Conservation (phyloP, 2,113 vertebrate species). For the Lepisosteus oculatus region DNA sequence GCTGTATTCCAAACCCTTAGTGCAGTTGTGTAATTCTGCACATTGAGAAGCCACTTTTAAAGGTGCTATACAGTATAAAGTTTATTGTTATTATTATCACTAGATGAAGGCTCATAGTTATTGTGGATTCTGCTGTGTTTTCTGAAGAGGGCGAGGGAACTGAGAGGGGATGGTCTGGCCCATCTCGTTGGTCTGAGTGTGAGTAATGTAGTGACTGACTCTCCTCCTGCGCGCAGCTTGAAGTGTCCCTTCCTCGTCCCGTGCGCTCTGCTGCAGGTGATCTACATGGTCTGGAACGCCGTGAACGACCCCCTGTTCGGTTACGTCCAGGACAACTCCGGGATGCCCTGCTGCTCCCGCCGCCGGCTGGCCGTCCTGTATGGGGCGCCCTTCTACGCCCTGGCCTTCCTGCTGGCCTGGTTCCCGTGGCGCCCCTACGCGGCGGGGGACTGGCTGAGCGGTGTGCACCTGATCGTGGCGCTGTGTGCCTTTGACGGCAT, state of each 20-base stretch:
- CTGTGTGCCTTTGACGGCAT: conserved; percentile 76
- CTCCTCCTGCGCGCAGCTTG: background rate
- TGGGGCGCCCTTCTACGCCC: conserved; percentile 68
- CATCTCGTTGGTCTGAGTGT: too few species aligned
- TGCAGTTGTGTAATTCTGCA: too few species aligned
- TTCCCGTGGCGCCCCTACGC: conserved; percentile 81
- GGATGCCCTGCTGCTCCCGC: conserved; percentile 57
- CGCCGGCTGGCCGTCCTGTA: conserved; percentile 70
- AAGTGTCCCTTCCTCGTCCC: background rate
- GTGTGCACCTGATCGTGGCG: conserved; percentile 71
- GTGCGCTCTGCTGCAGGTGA: conserved; percentile 57
- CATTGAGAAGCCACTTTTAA: too few species aligned
- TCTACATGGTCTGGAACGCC: conserved; percentile 88
- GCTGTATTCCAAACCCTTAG: too few species aligned
- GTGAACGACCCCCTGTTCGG: conserved; percentile 83
- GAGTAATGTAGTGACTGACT: background rate
- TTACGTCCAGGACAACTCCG: conserved; percentile 78
- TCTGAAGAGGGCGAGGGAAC: too few species aligned
- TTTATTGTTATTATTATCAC: too few species aligned
- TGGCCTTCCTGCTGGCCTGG: conserved; percentile 86
- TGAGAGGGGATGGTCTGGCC: too few species aligned
- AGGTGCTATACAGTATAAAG: too few species aligned
- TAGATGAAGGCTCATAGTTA: too few species aligned
- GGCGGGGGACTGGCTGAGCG: conserved; percentile 77
- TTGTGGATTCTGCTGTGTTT: too few species aligned